Conservation (phyloP, 2,888 invertebrate species). For the Fragum whitleyi region DNA sequence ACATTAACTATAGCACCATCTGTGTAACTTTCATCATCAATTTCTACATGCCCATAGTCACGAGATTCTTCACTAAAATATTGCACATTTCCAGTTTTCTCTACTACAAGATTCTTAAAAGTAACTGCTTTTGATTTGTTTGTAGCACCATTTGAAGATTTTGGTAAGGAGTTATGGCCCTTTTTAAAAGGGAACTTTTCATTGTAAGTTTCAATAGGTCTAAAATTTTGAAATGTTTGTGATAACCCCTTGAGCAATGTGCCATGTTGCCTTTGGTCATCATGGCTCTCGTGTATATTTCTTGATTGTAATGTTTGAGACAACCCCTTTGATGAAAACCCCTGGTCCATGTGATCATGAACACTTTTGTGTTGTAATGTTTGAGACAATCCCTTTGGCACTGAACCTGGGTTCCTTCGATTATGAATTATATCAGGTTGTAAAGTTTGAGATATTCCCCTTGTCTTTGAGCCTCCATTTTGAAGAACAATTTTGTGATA, state of each 20-base stretch:
- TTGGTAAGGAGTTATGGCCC: conserved; percentile 32
- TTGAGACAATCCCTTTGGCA: too few species aligned
- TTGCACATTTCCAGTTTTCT: conserved; percentile 36
- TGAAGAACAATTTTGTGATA: not conserved
- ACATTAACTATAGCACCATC: not conserved
- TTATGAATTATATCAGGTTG: not conserved
- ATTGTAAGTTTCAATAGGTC: conserved; percentile 1
- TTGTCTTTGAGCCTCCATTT: conserved; percentile 11
- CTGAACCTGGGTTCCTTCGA: too few species aligned
- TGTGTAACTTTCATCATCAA: not conserved
- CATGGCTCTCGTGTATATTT: too few species aligned
- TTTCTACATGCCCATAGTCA: not conserved
- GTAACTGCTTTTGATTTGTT: conserved; percentile 23
- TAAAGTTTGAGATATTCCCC: not conserved
- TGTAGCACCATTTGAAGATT: conserved; percentile 24
- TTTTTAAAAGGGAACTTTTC: not conserved
- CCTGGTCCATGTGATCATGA: too few species aligned
- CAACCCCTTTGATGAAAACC: too few species aligned
- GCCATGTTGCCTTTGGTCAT: conserved; percentile 10
- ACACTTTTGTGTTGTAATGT: too few species aligned
- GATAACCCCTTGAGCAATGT: conserved; percentile 38
- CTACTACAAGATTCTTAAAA: conserved; percentile 11
- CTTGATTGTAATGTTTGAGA: too few species aligned
- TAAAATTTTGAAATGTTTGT: conserved; percentile 29
- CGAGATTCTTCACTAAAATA: conserved; percentile 16